A percentile compares a stretch with the other conserved stretches of the same genome.
Conservation (phyloP, 2,888 invertebrate species). For the Protula sp. region DNA sequence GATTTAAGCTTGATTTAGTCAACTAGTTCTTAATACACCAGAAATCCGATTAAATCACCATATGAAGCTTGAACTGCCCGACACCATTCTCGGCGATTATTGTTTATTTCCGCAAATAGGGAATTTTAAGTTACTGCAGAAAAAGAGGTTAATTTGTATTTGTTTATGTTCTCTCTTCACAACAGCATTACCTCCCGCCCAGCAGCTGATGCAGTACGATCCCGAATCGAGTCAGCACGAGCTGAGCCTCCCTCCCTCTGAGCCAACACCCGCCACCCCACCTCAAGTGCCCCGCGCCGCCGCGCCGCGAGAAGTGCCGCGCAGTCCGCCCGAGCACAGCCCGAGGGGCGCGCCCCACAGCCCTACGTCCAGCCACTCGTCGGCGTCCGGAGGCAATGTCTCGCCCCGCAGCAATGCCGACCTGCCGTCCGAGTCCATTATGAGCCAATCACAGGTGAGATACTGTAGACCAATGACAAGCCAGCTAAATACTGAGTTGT, state of each 20-base stretch:
- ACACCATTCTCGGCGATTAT: too few relatives aligned
- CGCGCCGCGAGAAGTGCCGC: too few relatives aligned
- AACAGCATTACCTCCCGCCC: conserved; percentile 15
- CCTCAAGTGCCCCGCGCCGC: not conserved
- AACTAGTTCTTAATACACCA: too few relatives aligned
- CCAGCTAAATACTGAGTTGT: too few relatives aligned
- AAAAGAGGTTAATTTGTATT: too few relatives aligned
- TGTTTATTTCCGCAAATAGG: too few relatives aligned
- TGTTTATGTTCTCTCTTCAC: not conserved
- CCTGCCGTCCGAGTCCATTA: not conserved
- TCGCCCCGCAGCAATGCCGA: not conserved
- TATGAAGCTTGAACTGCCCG: too few relatives aligned
- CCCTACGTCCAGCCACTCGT: conserved; percentile 9
- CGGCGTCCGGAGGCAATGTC: not conserved
- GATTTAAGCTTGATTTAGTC: too few relatives aligned
- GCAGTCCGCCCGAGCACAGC: not conserved
- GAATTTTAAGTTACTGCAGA: too few relatives aligned
- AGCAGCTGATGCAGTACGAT: conserved; percentile 14
- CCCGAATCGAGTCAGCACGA: not conserved
- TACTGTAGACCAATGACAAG: too few relatives aligned
- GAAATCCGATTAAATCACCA: too few relatives aligned
- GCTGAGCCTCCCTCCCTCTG: not conserved
- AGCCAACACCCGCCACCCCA: conserved; percentile 2
- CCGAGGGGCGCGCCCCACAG: conserved; percentile 3
- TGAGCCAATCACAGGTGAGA: not conserved